These are phyloP conservation scores for Bubo bubo DNA, from an alignment of 2,113 vertebrate species.

Conservation along the genomic window DNA sequence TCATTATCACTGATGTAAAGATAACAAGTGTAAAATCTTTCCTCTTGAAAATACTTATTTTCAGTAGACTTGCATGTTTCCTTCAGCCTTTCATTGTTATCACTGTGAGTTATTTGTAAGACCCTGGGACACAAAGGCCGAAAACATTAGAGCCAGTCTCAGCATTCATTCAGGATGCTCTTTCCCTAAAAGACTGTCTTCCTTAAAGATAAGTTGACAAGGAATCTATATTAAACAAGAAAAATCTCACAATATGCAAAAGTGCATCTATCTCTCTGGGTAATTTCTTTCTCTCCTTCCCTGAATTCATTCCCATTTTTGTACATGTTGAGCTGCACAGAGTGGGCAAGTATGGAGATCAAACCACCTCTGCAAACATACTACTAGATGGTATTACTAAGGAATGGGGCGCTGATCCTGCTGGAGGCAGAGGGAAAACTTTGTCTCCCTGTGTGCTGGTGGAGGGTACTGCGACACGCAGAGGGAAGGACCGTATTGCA, in stretches of 20 bases:
- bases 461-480: fast-evolving
- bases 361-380: neutral
- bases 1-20: neutral
- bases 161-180: neutral
- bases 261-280: neutral
- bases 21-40: neutral
- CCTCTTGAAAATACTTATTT: neutral
- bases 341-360: neutral
- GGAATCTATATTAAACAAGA: neutral
- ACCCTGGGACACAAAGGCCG: neutral
- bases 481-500: neutral
- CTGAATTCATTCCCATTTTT: neutral
- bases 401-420: neutral
- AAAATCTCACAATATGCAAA: neutral
- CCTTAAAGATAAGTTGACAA: neutral
- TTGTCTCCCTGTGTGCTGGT: neutral
- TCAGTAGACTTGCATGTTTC: neutral
- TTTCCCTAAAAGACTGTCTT: neutral
- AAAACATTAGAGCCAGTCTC: neutral
- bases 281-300: neutral
- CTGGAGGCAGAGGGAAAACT: neutral
- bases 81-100: neutral
- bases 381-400: neutral
- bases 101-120: neutral
- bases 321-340: neutral